Percentiles rank a stretch among this genome's conserved stretches.
Evolutionary conservation across 92 coral and sea anemone species (phyloP).

Genomic region (Parazoanthus swiftii): DNA sequence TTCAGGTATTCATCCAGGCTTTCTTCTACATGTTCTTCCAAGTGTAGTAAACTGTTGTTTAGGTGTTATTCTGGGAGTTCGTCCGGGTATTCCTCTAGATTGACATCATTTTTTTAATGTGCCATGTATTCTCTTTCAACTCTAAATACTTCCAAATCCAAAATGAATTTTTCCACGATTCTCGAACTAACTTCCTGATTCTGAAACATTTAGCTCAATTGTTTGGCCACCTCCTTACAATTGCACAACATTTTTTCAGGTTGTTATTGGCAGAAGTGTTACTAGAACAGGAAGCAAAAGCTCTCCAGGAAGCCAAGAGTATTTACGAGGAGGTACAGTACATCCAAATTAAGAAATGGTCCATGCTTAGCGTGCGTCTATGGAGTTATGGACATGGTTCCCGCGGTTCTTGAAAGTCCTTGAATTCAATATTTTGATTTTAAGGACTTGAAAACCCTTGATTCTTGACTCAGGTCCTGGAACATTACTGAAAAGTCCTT

Average conservation of each 20-base stretch:
- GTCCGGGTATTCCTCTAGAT: not conserved
- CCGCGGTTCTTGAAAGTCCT: too few relatives aligned
- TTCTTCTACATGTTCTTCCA: too few relatives aligned
- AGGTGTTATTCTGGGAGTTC: not conserved
- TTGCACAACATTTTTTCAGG: not conserved
- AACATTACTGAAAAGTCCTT: too few relatives aligned
- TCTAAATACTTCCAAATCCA: not conserved
- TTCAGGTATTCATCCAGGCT: too few relatives aligned
- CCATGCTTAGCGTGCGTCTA: too few relatives aligned
- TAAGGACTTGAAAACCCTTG: too few relatives aligned
- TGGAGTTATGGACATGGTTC: too few relatives aligned
- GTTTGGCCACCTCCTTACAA: not conserved
- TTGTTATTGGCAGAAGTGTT: not conserved
- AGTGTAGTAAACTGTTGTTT: too few relatives aligned
- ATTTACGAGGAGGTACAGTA: constrained; percentile 21
- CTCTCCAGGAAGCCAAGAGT: not conserved
- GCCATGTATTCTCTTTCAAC: not conserved
- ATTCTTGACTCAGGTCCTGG: too few relatives aligned
- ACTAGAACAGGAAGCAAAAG: not conserved
- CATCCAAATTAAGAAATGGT: too few relatives aligned
- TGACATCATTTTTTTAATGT: not conserved
- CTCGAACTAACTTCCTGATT: not conserved
- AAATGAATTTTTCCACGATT: not conserved
- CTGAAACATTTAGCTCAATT: not conserved
- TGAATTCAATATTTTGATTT: too few relatives aligned